Base-by-base conservation (phyloP, 2,888 invertebrate species). In the Coecobrya sp. region DNA sequence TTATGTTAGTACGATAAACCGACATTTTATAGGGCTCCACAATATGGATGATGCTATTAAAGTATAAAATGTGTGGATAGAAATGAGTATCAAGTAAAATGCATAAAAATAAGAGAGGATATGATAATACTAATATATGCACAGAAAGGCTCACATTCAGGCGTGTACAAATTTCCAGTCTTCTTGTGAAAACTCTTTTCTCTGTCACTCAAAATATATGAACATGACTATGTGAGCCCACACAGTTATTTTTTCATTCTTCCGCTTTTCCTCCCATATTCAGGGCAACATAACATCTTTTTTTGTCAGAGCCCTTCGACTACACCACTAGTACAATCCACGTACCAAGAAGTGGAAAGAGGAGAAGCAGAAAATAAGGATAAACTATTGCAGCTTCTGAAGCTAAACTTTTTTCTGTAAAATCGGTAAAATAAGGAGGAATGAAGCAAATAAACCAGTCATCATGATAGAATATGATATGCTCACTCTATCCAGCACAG, bases 401-500 rank as follows among this genome's bases (percentile, higher is more conserved):
- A 25, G 76, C 76, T 76, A 11, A 49, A 76, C 11, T 59, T 81
- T 52, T 81, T 82, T 65, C 30, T 45, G 82, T 89, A 84, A 84
- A 84, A 89, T 89, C 88, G 79, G 84, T 85, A 65, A 85, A 90
- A 90, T 90, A 90, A 45, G 76, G 55, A 89, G 42, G 85, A 90
- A 82, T 82, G 73, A 76, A 70, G 62, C 19, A 90, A 90, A 85
- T 85, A 90, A 90, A 85, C 85, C 59, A 90, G 90, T 90, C 90
- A 85, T 84, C 89, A 84, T 81, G 30, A 89, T 81, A 82, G 88
- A 89, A 82, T 81, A 89, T 89, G 87, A 87, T 62, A 79, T 87
- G 87, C 59, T 88, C 65, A 45, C 76, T 36, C 52, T 73, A 22
- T 22, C 59, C 4, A 10, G 1, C 19, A 59, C 59, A 59, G 11